Percentiles rank a stretch among this genome's conserved stretches.
Evolutionary conservation across 92 coral and sea anemone genomes (phyloP).

Genomic region (Montipora capitata): DNA sequence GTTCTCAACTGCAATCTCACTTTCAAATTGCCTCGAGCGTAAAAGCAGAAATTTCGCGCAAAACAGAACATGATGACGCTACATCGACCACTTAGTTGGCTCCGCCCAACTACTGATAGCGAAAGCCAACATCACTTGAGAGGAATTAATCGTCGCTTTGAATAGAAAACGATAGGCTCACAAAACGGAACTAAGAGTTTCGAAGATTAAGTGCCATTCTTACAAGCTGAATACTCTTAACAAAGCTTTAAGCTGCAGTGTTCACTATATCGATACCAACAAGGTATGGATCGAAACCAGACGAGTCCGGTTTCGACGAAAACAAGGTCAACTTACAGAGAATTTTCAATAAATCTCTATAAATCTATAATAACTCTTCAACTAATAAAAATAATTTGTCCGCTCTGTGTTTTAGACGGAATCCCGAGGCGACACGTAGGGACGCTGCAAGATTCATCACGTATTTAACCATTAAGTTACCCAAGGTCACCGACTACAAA

Average conservation of each 20-base stretch:
- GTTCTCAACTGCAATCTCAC: background rate
- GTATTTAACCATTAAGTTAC: background rate
- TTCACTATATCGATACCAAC: slow-evolving; percentile 40
- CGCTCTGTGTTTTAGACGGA: too few relatives aligned
- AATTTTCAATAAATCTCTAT: background rate
- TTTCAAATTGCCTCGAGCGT: slow-evolving; percentile 15
- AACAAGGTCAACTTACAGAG: background rate
- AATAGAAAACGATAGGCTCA: slow-evolving; percentile 34
- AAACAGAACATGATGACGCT: slow-evolving; percentile 21
- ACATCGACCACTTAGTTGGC: slow-evolving; percentile 23
- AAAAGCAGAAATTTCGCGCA: background rate
- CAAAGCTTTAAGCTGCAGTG: slow-evolving; percentile 40
- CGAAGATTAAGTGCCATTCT: slow-evolving; percentile 53
- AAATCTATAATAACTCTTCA: too few relatives aligned
- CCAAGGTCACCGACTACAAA: background rate
- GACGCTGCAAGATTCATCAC: background rate
- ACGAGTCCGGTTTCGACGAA: background rate
- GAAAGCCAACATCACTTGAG: slow-evolving; percentile 62
- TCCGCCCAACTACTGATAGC: slow-evolving; percentile 39
- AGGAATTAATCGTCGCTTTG: slow-evolving; percentile 54
- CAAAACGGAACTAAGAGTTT: slow-evolving; percentile 45
- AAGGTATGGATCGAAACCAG: slow-evolving; percentile 1
- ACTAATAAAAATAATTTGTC: too few relatives aligned
- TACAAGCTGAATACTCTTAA: slow-evolving; percentile 21
- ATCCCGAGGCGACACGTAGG: background rate